Evolutionary conservation across 2,113 vertebrate genomes (phyloP), one percentile per base, ranked within the genome.

Genomic region (Petromus typicus): DNA sequence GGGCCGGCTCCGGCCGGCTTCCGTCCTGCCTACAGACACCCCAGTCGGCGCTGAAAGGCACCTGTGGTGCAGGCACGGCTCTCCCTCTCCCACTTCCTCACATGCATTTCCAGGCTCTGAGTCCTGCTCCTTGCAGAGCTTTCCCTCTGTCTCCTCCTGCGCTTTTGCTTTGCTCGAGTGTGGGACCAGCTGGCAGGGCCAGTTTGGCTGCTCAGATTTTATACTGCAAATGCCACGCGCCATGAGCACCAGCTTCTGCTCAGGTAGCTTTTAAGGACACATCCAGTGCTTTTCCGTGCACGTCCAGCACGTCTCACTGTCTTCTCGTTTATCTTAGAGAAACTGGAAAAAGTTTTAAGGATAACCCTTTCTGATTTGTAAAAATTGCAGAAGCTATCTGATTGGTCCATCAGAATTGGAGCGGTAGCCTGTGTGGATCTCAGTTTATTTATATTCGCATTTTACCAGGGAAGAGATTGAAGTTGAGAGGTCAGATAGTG

Each of bases 1-100:
- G 86, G 88, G 94, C 43, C 48, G 25, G 30, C 85, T 83, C 71
- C 79, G 51, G 32, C 48, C 59, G 59, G 34, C 76, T 51, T 23
- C 69, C 48, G 64, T 71, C 93, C 87, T 71, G 59, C 45, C 63
- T 91, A 76, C 66, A 95, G 86, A 95, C 43, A 93, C 92, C 84
- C 86, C 75, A 85, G 91, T 11, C 40, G 57, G 43, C 1, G 22
- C 67, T 79, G 7, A 37, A 23, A 37, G 16, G 67, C 51, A 73
- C 6, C 5, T 61, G 86, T 22, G 25, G 7, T 40, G n/a, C 12
- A 57, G 12, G 64, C 5, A 32, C 32, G 2, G 54, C 54, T 12
- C 54, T 17, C 16, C 16, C 17, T 4, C 56, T 56, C 56, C 17
- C 48, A 51, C 48, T 10, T 10, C 48, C 48, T 51, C 48, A 5